These are phyloP conservation scores for Palythoa grandiflora DNA, from an alignment of 92 coral and sea anemone genomes.

Conservation along the genomic window DNA sequence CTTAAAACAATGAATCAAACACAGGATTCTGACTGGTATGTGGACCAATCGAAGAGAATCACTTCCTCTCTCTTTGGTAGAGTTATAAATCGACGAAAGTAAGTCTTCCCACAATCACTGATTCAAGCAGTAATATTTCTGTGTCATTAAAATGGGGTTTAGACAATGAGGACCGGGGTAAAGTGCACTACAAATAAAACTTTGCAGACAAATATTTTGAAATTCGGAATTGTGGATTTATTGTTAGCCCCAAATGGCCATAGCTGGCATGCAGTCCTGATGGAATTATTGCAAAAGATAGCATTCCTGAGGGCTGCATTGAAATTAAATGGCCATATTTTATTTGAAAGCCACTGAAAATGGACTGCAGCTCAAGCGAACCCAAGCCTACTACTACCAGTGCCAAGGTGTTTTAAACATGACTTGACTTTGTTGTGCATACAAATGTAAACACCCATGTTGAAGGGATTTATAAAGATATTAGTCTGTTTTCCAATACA, in stretches of 20 bases:
- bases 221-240: constrained; percentile 62
- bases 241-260: constrained; percentile 54
- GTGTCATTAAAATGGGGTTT: constrained; percentile 59
- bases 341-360: constrained; percentile 59
- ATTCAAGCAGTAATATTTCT: constrained; percentile 40
- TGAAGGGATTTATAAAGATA: constrained; percentile 59
- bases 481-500: neutral
- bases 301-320: constrained; percentile 48
- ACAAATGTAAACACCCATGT: constrained; percentile 60
- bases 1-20: constrained; percentile 29
- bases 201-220: constrained; percentile 21
- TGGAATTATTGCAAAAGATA: constrained; percentile 52
- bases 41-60: constrained; percentile 51
- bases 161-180: constrained; percentile 63
- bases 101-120: constrained; percentile 32
- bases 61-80: constrained; percentile 57
- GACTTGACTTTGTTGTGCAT: constrained; percentile 65
- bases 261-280: constrained; percentile 73
- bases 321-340: constrained; percentile 62
- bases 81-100: constrained; percentile 46
- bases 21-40: constrained; percentile 23
- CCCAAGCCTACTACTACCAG: constrained; percentile 68
- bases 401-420: constrained; percentile 56
- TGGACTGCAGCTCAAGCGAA: constrained; percentile 65
- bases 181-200: constrained; percentile 24